Base-by-base conservation (phyloP, 2,888 invertebrate species). In the Athalia rosae region DNA sequence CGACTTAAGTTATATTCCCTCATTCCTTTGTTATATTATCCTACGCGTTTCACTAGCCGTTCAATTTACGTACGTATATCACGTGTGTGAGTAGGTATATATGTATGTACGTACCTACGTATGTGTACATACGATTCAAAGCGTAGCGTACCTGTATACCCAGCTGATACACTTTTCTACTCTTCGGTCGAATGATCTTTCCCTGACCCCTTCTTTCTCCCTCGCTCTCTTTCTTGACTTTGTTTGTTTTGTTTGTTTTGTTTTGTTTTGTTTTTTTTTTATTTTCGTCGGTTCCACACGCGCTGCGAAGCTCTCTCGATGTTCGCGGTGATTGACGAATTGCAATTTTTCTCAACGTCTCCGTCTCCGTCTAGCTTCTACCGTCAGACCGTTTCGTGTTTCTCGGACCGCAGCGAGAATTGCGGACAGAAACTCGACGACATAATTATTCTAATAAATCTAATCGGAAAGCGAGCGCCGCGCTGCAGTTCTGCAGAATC, bases 401-500 rank as follows among this genome's bases (percentile, higher is more conserved):
- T 28, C 28, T 56, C 4, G 53, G 5, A 56, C 11, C 13, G 9
- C 43, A 13, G 13, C 66, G 62, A 28, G 28, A 41, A 28, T 43
- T 56, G 69, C 53, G 13, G 5, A 50, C 58, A 15, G n/a, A 45
- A 74, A 47, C 43, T n/a, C 69, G 73, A 74, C 79, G 77, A 82
- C 81, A 83, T 84, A 85, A 85, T 85, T 85, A 83, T 84, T 84
- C 84, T 81, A 84, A 84, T 85, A 85, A 85, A 84, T 84, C 81
- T 83, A 82, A 84, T 83, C 83, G 82, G 56, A 83, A 81, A 83
- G 82, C 82, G 81, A 82, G 81, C 82, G 28, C 45, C 5, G 41
- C 43, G 15, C 62, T 8, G 58, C 58, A n/a, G 13, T 15, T 4
- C 62, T 28, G 50, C 53, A 53, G 28, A 8, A 11, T 50, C 9